Evolutionary conservation across 2,797 vertebrate genomes (phyloP).

Genomic region (Alectoris magna): DNA sequence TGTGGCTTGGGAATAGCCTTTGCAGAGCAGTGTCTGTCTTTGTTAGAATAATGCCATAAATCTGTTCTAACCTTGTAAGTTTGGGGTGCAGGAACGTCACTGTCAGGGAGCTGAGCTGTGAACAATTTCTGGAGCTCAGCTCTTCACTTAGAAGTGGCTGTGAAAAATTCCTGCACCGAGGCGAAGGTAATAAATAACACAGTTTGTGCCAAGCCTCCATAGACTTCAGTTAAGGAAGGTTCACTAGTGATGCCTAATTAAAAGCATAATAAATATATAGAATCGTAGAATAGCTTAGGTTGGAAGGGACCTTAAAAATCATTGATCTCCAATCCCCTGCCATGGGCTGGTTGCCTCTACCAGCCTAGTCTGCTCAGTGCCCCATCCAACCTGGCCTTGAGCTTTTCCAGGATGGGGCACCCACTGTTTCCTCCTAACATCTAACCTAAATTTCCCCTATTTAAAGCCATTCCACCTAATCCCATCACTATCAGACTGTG

Average conservation of each 20-base stretch:
- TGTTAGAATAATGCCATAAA: neutral
- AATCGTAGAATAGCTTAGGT: too few species aligned
- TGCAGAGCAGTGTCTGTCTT: neutral
- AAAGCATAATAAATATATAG: neutral
- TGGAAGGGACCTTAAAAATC: too few species aligned
- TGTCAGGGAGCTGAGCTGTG: neutral
- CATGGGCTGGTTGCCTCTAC: too few species aligned
- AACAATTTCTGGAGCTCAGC: neutral
- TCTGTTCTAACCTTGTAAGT: neutral
- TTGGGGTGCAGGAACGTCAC: neutral
- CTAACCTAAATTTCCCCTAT: too few species aligned
- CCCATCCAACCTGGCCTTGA: too few species aligned
- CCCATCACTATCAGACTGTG: too few species aligned
- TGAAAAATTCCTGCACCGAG: neutral
- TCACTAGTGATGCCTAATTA: neutral
- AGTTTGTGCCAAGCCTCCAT: neutral
- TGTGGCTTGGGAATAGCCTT: neutral
- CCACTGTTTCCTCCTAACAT: too few species aligned
- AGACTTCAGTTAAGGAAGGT: neutral
- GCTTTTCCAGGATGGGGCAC: too few species aligned
- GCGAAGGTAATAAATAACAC: neutral
- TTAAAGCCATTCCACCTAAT: too few species aligned
- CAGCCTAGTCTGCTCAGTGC: too few species aligned
- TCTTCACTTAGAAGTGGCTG: neutral
- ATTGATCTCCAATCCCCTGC: too few species aligned